phyloP scores from a whole-genome alignment of 1,140 invertebrate genomes.

The Drosophila willistoni region DNA sequence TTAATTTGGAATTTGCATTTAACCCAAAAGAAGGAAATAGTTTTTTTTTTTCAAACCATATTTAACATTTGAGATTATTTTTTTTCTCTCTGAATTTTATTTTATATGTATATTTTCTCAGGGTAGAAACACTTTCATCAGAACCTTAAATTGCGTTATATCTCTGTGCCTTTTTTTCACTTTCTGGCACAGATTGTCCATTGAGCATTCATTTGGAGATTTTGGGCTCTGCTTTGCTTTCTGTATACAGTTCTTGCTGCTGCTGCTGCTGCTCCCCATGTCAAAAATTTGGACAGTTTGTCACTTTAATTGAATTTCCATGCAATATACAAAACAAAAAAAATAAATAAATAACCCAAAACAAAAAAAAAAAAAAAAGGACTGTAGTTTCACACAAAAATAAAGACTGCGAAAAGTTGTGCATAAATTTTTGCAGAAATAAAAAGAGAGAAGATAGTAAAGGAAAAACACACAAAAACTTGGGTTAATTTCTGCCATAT shows the following conservation, averaged over 20 bases:
- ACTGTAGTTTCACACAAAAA: slow-evolving; percentile 17
- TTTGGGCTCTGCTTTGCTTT: slow-evolving; percentile 24
- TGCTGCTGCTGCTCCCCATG: slow-evolving; percentile 55
- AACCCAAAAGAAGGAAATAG: not conserved
- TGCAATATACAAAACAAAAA: slow-evolving; percentile 41
- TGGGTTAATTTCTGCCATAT: slow-evolving; percentile 63
- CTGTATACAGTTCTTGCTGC: slow-evolving; percentile 23
- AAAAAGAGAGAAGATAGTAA: not conserved
- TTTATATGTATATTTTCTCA: slow-evolving; percentile 5
- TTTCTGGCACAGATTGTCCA: slow-evolving; percentile 69
- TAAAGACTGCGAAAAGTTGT: slow-evolving; percentile 37
- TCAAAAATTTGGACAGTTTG: slow-evolving; percentile 80
- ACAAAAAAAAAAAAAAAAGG: slow-evolving; percentile 35
- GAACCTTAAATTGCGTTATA: slow-evolving; percentile 19
- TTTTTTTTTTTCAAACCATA: too few species aligned
- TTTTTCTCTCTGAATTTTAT: too few species aligned
- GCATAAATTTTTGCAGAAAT: slow-evolving; percentile 57
- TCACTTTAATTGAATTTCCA: slow-evolving; percentile 82
- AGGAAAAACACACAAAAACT: slow-evolving; percentile 33
- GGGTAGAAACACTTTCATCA: not conserved
- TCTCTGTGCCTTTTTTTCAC: slow-evolving; percentile 20
- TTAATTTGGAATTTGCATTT: not conserved
- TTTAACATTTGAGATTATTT: too few species aligned
- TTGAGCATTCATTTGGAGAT: slow-evolving; percentile 76
- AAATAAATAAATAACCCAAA: slow-evolving; percentile 27